phyloP scores from a whole-genome alignment of 2,888 invertebrate genomes.

The Orthosia gracilis region DNA sequence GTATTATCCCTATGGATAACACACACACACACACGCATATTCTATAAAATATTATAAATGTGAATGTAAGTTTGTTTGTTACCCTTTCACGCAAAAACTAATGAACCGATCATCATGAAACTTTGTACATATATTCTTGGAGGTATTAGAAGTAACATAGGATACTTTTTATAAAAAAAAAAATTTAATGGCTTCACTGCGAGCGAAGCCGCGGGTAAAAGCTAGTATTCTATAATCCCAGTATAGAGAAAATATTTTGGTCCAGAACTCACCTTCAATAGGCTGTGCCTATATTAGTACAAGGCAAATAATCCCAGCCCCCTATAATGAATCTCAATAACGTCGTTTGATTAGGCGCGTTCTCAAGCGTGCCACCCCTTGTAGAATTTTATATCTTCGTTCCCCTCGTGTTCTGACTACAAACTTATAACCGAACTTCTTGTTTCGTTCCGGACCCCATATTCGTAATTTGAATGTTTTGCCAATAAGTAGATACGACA shows the following conservation, averaged over 20 bases:
- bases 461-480: slow-evolving; percentile 26
- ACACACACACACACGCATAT: neutral
- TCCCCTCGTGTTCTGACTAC: slow-evolving; percentile 35
- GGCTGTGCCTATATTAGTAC: slow-evolving; percentile 22
- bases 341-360: slow-evolving; percentile 68
- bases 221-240: slow-evolving; percentile 1
- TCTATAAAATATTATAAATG: no score
- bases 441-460: slow-evolving; percentile 22
- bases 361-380: slow-evolving; percentile 65
- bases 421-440: slow-evolving; percentile 35
- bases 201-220: no score
- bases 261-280: slow-evolving; percentile 12
- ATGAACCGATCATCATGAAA: no score
- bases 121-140: no score
- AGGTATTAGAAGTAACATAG: no score
- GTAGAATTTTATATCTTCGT: slow-evolving; percentile 45
- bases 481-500: slow-evolving; percentile 21
- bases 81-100: no score
- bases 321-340: slow-evolving; percentile 65
- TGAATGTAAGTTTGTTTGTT: no score
- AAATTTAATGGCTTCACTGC: no score
- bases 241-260: slow-evolving; percentile 7
- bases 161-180: no score
- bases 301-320: slow-evolving; percentile 40
- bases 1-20: neutral